Evolutionary conservation across 2,888 invertebrate species (phyloP).

Genomic region (Pristionchus maxplancki): DNA sequence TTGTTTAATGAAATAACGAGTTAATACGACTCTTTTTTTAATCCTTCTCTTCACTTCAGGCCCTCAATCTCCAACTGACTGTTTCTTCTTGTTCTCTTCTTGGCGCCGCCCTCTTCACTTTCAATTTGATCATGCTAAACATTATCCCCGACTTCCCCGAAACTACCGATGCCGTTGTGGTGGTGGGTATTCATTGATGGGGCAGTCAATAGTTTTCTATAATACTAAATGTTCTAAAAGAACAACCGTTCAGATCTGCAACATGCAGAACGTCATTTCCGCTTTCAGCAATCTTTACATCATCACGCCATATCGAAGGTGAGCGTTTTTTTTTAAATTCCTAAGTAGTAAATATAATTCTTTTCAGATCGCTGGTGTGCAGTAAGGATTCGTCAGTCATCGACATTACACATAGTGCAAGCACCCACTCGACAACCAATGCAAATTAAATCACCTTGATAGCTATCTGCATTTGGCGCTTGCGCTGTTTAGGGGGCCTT

Average conservation of each 20-base stretch:
- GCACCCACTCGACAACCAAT: no score
- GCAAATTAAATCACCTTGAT: no score
- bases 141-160: background rate
- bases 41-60: background rate
- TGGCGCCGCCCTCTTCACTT: background rate
- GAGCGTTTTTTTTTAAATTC: background rate
- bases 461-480: no score
- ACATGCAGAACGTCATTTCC: background rate
- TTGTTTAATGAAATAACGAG: no score
- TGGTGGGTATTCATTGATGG: background rate
- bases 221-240: no score
- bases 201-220: no score
- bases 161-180: background rate
- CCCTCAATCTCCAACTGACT: background rate
- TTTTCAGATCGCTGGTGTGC: no score
- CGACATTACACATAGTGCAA: no score
- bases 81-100: background rate
- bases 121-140: background rate
- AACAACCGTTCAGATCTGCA: conserved; percentile 2
- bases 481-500: no score
- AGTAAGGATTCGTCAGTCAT: no score
- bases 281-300: background rate
- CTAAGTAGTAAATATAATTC: no score
- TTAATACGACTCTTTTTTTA: no score
- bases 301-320: background rate